These are phyloP conservation scores for Tortricodes alternella DNA, from an alignment of 2,888 invertebrate species.

Conservation along the genomic window DNA sequence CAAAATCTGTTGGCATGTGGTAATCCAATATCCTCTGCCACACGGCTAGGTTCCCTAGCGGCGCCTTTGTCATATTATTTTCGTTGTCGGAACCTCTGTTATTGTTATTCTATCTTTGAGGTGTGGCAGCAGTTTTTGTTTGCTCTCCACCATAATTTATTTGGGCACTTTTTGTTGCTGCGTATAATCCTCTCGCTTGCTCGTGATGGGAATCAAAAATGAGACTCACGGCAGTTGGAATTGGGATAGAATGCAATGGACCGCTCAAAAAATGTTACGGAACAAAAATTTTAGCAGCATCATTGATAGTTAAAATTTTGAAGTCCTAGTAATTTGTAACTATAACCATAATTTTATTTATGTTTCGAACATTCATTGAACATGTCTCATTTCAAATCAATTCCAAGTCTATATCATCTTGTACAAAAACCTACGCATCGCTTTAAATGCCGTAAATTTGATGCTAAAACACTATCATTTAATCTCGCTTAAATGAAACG, in stretches of 20 bases:
- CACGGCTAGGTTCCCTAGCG: slow-evolving; percentile 56
- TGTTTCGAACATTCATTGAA: no score
- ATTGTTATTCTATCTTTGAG: slow-evolving; percentile 73
- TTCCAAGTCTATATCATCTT: no score
- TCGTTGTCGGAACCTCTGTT: slow-evolving; percentile 60
- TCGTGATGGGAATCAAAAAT: slow-evolving; percentile 37
- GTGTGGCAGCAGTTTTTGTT: slow-evolving; percentile 63
- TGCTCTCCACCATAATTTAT: slow-evolving; percentile 59
- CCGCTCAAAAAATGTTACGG: not conserved
- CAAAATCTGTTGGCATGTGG: slow-evolving; percentile 40
- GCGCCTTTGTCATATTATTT: slow-evolving; percentile 57
- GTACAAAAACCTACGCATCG: not conserved
- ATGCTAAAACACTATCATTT: slow-evolving; percentile 17
- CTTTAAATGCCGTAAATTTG: slow-evolving; percentile 6
- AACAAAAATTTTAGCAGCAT: no score
- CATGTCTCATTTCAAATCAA: no score
- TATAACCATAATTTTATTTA: no score
- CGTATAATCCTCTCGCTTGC: slow-evolving; percentile 44
- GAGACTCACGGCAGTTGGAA: slow-evolving; percentile 37
- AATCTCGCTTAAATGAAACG: slow-evolving; percentile 21
- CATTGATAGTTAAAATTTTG: no score
- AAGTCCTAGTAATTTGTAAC: no score
- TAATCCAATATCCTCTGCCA: slow-evolving; percentile 50
- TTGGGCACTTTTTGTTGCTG: slow-evolving; percentile 59
- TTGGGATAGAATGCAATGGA: slow-evolving; percentile 33